Evolutionary conservation across 2,888 invertebrate species (phyloP), one percentile per base, ranked within the genome.

Genomic region (Eupithecia subumbrata): DNA sequence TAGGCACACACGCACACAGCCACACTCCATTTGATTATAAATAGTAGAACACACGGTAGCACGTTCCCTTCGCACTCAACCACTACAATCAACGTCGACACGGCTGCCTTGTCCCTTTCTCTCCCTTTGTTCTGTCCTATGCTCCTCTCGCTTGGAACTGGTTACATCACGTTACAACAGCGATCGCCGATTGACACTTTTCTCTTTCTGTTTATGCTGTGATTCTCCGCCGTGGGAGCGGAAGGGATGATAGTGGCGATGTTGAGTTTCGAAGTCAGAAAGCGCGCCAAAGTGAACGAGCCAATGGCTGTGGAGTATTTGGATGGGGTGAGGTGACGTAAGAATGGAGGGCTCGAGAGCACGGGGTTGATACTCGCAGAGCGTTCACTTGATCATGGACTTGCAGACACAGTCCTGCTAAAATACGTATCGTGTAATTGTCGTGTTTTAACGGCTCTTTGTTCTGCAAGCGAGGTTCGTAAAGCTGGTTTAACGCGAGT

Each of bases 31-130:
- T 94, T 92, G 91, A 94, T 94, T 94, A 94, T 93, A 94, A 94
- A 94, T 93, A 94, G 94, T 93, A 88, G 91, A 94, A 92, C 94
- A 92, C 94, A 94, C 95, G 91, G 95, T 94, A 94, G 94, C 94
- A 92, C 92, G 93, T 91, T 94, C 93, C 93, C 93, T 94, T 94
- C 92, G 92, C 90, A 92, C 92, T 93, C 89, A 83, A 91, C 91
- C 88, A 90, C 92, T 88, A 91, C 91, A 91, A 92, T 91, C 91
- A 92, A 88, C 92, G 88, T 90, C 88, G 88, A 90, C 87, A 89
- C 89, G 84, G 85, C 80, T 80, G 79, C 79, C 80, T 86, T 80
- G 72, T 91, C 94, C 86, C 86, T 84, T 82, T 92, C 88, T 18
- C 83, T 68, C 91, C 78, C 74, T 67, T 68, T 64, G 75, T 74